Conservation (phyloP, 2,888 invertebrate genomes). For the Junonia oenone region DNA sequence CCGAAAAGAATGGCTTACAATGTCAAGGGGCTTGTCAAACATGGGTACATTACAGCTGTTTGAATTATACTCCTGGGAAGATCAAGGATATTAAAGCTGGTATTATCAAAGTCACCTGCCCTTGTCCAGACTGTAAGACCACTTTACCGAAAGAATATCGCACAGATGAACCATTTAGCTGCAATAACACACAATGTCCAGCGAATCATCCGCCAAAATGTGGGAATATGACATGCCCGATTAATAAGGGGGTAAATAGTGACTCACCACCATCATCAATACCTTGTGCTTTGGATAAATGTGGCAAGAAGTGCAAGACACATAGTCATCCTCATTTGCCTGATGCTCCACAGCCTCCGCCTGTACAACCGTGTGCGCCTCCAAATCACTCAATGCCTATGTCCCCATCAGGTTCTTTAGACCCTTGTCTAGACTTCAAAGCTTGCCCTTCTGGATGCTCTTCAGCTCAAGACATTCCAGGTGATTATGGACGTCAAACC, state of each 20-base stretch:
- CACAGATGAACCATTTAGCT: slow-evolving; percentile 46
- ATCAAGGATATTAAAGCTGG: slow-evolving; percentile 58
- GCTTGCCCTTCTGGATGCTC: slow-evolving; percentile 33
- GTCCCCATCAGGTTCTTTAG: slow-evolving; percentile 19
- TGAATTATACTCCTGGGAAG: slow-evolving; percentile 61
- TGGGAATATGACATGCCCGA: slow-evolving; percentile 37
- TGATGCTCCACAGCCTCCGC: slow-evolving; percentile 9
- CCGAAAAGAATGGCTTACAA: slow-evolving; percentile 50
- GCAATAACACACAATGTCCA: slow-evolving; percentile 49
- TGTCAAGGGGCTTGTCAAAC: slow-evolving; percentile 58
- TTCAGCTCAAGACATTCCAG: slow-evolving; percentile 30
- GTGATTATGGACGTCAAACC: slow-evolving; percentile 30
- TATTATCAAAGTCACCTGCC: slow-evolving; percentile 56
- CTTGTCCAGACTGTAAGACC: slow-evolving; percentile 61
- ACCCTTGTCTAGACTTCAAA: slow-evolving; percentile 18
- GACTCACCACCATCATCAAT: slow-evolving; percentile 21
- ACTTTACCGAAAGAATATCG: slow-evolving; percentile 44
- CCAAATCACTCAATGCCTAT: slow-evolving; percentile 6
- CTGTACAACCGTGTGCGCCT: slow-evolving; percentile 15
- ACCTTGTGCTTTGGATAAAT: slow-evolving; percentile 36
- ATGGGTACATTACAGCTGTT: slow-evolving; percentile 60
- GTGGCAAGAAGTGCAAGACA: slow-evolving; percentile 41
- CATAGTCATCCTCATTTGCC: slow-evolving; percentile 32
- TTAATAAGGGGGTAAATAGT: slow-evolving; percentile 27
- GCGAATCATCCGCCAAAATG: slow-evolving; percentile 46